phyloP scores from a whole-genome alignment of 2,113 vertebrate species.

The Clinocottus analis region DNA sequence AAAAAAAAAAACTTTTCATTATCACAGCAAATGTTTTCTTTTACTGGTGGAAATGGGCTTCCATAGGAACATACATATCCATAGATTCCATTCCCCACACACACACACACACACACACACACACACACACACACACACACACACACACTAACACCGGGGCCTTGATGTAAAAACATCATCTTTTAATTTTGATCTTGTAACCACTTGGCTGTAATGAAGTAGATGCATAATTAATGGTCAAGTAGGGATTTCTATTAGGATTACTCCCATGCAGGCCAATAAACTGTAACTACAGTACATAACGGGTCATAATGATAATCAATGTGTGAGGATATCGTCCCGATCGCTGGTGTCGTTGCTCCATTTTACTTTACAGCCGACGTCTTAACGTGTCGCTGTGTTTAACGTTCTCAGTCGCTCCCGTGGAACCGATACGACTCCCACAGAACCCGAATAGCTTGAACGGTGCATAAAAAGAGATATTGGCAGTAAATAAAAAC shows the following conservation, averaged over 20 bases:
- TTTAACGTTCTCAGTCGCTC: conserved; percentile 24
- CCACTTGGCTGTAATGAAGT: conserved; percentile 41
- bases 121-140: too few relatives aligned
- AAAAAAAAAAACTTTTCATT: too few relatives aligned
- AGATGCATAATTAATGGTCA: conserved; percentile 21
- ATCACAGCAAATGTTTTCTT: too few relatives aligned
- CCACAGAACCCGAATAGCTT: conserved; percentile 36
- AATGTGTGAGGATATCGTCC: conserved; percentile 30
- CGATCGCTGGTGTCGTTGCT: conserved; percentile 15
- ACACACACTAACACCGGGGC: background rate
- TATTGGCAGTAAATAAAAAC: background rate
- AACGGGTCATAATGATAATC: conserved; percentile 20
- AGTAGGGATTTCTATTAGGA: background rate
- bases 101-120: too few relatives aligned
- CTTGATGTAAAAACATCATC: conserved; percentile 6
- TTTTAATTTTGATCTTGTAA: conserved; percentile 33
- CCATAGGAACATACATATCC: too few relatives aligned
- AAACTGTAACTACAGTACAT: conserved; percentile 14
- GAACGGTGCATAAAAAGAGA: conserved; percentile 30
- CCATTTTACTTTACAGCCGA: conserved; percentile 17
- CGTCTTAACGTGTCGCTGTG: background rate
- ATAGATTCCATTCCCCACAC: too few relatives aligned
- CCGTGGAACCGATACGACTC: conserved; percentile 43
- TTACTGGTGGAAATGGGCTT: too few relatives aligned
- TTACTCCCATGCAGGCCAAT: conserved; percentile 11